These are phyloP conservation scores for Heliconius charithonia DNA, from an alignment of 2,888 invertebrate genomes.

Conservation along the genomic window DNA sequence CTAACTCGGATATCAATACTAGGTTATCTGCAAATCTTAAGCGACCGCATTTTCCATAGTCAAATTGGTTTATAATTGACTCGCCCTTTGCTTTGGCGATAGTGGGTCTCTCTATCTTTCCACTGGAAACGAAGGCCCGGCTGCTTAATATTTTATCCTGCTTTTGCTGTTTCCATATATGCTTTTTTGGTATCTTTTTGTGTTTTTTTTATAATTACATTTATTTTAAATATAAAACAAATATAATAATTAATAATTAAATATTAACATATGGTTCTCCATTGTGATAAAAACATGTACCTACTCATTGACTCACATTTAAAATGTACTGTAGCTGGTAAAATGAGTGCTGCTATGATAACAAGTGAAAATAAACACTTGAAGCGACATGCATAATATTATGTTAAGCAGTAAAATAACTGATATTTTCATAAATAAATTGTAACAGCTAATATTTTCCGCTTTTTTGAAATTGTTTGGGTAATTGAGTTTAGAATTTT, in stretches of 20 bases:
- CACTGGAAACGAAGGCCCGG: too few relatives aligned
- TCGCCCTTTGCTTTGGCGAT: too few relatives aligned
- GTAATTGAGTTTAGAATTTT: neutral
- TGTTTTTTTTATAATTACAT: too few relatives aligned
- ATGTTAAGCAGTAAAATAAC: neutral
- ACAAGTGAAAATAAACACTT: conserved; percentile 10
- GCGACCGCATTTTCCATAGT: too few relatives aligned
- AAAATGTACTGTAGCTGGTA: neutral
- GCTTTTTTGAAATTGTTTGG: neutral
- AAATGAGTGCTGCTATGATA: conserved; percentile 11
- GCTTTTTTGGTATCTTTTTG: too few relatives aligned
- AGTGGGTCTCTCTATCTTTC: too few relatives aligned
- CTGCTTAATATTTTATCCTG: too few relatives aligned
- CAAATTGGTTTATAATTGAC: too few relatives aligned
- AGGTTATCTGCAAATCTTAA: too few relatives aligned
- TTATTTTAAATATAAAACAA: too few relatives aligned
- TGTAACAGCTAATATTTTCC: neutral
- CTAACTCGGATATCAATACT: too few relatives aligned
- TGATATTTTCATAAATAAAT: neutral
- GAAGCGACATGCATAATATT: neutral
- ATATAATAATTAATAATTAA: neutral
- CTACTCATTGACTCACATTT: neutral
- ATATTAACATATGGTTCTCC: neutral
- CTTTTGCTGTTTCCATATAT: too few relatives aligned
- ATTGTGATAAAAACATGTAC: neutral